Percentiles rank a stretch among this genome's conserved stretches.
Conservation (phyloP, 2,888 invertebrate genomes). For the Meta bourneti region DNA sequence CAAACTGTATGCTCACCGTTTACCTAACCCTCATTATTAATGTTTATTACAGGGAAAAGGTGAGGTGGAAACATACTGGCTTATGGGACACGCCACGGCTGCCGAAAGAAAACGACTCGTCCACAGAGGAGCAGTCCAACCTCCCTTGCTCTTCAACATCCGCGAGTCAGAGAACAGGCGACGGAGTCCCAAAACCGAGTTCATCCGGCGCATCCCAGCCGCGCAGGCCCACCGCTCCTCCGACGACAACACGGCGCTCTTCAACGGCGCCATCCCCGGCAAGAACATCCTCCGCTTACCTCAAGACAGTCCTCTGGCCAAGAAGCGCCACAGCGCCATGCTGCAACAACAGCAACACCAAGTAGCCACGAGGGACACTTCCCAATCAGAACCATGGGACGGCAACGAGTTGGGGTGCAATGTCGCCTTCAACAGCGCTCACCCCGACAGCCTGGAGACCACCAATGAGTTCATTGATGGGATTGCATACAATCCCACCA, state of each 20-base stretch:
- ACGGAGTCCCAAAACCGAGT: slow-evolving; percentile 71
- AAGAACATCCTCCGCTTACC: slow-evolving; percentile 36
- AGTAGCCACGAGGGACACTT: slow-evolving; percentile 47
- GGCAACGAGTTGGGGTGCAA: slow-evolving; percentile 60
- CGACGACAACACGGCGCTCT: slow-evolving; percentile 19
- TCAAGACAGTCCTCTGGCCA: slow-evolving; percentile 56
- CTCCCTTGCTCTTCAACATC: slow-evolving; percentile 68
- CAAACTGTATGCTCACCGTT: too few species aligned
- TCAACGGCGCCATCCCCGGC: slow-evolving; percentile 53
- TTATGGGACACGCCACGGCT: slow-evolving; percentile 89
- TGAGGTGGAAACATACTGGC: slow-evolving; percentile 91
- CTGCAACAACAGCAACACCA: background rate
- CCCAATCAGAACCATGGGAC: slow-evolving; percentile 48
- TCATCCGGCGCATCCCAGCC: slow-evolving; percentile 20
- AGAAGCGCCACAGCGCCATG: slow-evolving; percentile 5
- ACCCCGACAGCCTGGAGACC: background rate
- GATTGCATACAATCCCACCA: background rate
- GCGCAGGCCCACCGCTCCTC: slow-evolving; percentile 28
- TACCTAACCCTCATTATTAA: too few species aligned
- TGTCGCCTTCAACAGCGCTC: slow-evolving; percentile 4
- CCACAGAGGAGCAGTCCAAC: slow-evolving; percentile 35
- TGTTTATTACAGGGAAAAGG: slow-evolving; percentile 88
- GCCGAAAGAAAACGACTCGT: slow-evolving; percentile 5
- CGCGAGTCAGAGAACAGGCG: slow-evolving; percentile 69
- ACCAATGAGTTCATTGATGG: background rate